phyloP scores from a whole-genome alignment of 2,113 vertebrate species.

The Holacanthus passer region DNA sequence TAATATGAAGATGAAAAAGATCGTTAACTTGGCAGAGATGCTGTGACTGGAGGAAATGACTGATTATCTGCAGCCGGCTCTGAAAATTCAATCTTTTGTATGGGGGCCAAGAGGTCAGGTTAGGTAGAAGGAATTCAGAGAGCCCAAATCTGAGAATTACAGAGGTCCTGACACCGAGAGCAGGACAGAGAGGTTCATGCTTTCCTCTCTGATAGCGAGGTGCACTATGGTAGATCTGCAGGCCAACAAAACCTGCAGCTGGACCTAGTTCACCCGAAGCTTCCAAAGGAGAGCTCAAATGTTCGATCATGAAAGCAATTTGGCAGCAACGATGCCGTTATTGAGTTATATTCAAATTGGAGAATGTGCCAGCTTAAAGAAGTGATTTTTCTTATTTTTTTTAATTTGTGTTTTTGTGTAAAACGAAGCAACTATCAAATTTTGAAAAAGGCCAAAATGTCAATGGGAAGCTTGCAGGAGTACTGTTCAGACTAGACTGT shows the following conservation, averaged over 20 bases:
- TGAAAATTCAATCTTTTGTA: conserved; percentile 56
- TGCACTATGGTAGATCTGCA: not conserved
- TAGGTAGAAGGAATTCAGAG: conserved; percentile 31
- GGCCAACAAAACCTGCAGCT: not conserved
- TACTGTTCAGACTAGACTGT: too few relatives aligned
- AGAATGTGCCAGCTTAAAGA: too few relatives aligned
- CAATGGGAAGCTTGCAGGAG: not conserved
- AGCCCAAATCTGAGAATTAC: conserved; percentile 11
- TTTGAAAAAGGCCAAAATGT: not conserved
- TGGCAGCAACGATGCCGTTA: not conserved
- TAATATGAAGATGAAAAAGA: conserved; percentile 38
- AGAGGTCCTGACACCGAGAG: not conserved
- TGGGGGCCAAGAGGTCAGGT: conserved; percentile 41
- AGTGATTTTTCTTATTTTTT: too few relatives aligned
- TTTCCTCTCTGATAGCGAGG: not conserved
- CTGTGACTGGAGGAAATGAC: conserved; percentile 40
- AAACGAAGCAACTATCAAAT: too few relatives aligned
- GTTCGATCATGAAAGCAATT: not conserved
- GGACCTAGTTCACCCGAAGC: not conserved
- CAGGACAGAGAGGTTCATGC: conserved; percentile 5
- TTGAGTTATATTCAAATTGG: not conserved
- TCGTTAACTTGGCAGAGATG: conserved; percentile 34
- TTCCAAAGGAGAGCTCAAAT: not conserved
- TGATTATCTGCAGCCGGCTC: conserved; percentile 38
- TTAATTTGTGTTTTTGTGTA: too few relatives aligned